Percentiles rank a stretch among this genome's conserved stretches.
Conservation (phyloP, 2,113 vertebrate genomes). For the Cephalopholis sonnerati region DNA sequence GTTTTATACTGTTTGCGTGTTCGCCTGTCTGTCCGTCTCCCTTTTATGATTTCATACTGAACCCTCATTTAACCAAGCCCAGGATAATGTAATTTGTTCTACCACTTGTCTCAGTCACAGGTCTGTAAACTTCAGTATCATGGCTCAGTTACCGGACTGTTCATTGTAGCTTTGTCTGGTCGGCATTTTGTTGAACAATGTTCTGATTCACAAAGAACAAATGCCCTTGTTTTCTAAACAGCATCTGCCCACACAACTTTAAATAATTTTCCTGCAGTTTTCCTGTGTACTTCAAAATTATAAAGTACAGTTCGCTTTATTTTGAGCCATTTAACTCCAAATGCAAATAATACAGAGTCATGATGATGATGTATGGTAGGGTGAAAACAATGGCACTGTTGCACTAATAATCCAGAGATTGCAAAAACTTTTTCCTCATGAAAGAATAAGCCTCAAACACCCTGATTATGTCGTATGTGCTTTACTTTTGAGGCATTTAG, state of each 20-base stretch:
- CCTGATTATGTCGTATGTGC: neutral
- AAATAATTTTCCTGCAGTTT: neutral
- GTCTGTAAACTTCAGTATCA: neutral
- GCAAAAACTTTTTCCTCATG: neutral
- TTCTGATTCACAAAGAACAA: conserved; percentile 41
- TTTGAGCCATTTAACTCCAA: neutral
- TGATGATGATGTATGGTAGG: neutral
- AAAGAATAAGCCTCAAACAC: neutral
- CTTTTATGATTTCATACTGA: neutral
- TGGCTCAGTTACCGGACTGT: neutral
- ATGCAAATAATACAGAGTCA: neutral
- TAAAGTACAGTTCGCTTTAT: neutral
- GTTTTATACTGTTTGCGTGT: too few species aligned
- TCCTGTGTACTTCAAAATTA: neutral
- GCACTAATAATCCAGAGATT: neutral
- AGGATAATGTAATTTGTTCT: neutral
- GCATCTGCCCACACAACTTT: conserved; percentile 16
- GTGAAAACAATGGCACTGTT: neutral
- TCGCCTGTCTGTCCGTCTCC: neutral
- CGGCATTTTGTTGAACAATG: conserved; percentile 34
- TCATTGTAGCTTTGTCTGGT: conserved; percentile 22
- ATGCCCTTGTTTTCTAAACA: conserved; percentile 34
- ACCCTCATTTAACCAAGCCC: too few species aligned
- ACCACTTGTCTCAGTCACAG: neutral
- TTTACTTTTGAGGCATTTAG: neutral